A percentile compares a stretch with the other conserved stretches of the same genome.
phyloP scores from a whole-genome alignment of 2,113 vertebrate species.

The Phaethon lepturus region DNA sequence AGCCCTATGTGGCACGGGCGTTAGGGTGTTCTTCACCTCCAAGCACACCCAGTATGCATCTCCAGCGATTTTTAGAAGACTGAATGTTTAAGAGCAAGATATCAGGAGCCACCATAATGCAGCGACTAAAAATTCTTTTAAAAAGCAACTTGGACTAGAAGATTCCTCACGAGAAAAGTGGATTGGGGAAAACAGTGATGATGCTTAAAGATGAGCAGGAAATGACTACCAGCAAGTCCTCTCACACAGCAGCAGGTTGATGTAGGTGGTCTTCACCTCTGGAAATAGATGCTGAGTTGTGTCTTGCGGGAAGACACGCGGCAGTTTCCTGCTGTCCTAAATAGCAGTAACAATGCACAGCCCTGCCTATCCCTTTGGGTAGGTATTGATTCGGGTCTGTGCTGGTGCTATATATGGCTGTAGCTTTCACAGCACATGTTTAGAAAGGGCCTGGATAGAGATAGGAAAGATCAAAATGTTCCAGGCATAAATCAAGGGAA shows the following conservation, averaged over 20 bases:
- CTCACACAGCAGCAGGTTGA: neutral
- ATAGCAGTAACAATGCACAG: rapidly evolving
- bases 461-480: slow-evolving; percentile 18
- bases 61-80: neutral
- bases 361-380: rapidly evolving
- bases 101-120: neutral
- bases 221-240: neutral
- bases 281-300: rapidly evolving
- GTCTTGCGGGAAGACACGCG: rapidly evolving
- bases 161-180: neutral
- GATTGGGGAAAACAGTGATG: rapidly evolving
- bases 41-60: no score
- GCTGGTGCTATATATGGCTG: neutral
- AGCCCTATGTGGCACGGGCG: rapidly evolving
- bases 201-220: neutral
- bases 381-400: neutral
- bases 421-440: neutral
- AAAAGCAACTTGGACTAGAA: neutral
- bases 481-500: slow-evolving; percentile 45
- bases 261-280: neutral
- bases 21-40: neutral
- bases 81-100: neutral
- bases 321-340: neutral
- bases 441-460: neutral
- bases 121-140: neutral